Conservation (phyloP, 2,113 vertebrate genomes). For the Thamnaconus septentrionalis region DNA sequence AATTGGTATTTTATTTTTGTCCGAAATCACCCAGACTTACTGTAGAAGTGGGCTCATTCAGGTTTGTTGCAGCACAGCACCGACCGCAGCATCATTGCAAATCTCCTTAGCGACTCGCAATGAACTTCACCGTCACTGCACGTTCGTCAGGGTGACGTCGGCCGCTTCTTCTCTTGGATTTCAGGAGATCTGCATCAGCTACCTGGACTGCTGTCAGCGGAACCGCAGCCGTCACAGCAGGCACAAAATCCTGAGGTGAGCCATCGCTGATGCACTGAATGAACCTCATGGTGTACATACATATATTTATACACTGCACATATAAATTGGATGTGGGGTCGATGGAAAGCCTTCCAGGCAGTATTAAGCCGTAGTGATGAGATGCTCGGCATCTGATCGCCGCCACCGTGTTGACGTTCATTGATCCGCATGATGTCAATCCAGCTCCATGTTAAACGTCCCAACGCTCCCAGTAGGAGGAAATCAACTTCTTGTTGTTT, state of each 20-base stretch:
- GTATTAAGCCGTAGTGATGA: constrained; percentile 14
- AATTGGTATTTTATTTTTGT: too few species aligned
- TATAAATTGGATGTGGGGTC: constrained; percentile 43
- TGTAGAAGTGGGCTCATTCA: too few species aligned
- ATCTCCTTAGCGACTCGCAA: too few species aligned
- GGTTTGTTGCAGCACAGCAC: too few species aligned
- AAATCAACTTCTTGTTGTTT: too few species aligned
- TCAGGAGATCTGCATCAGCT: constrained; percentile 98
- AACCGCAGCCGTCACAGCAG: constrained; percentile 94
- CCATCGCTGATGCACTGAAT: constrained; percentile 14
- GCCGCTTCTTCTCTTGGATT: constrained; percentile 13
- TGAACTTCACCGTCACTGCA: background rate
- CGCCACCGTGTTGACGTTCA: constrained; percentile 27
- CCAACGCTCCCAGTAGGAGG: too few species aligned
- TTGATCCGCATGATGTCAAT: constrained; percentile 46
- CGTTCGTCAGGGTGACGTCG: constrained; percentile 1
- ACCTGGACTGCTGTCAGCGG: constrained; percentile 94
- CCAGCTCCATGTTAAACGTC: too few species aligned
- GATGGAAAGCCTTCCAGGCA: constrained; percentile 41
- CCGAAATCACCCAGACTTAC: too few species aligned
- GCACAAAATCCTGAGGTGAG: constrained; percentile 94
- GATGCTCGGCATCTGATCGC: constrained; percentile 2
- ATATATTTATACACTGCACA: background rate
- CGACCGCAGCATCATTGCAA: too few species aligned
- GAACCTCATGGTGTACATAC: constrained; percentile 13